phyloP scores from a whole-genome alignment of 2,888 invertebrate species.

The Dasysyrphus tricinctus region DNA sequence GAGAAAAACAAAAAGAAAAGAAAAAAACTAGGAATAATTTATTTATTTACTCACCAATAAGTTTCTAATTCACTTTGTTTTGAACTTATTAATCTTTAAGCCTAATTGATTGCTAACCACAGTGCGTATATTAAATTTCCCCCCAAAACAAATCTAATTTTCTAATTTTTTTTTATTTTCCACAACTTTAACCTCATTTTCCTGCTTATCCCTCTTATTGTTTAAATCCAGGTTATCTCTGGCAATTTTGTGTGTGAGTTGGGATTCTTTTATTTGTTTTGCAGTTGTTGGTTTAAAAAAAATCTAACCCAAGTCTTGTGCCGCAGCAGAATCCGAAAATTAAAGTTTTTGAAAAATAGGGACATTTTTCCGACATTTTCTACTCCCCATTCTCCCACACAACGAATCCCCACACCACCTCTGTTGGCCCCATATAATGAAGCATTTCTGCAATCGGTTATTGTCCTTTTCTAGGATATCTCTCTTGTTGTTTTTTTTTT shows the following conservation, averaged over 20 bases:
- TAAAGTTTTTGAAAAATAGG: slow-evolving; percentile 58
- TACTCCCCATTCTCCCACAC: background rate
- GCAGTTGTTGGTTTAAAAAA: slow-evolving; percentile 8
- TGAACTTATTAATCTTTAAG: background rate
- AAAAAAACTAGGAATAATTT: background rate
- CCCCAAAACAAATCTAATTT: background rate
- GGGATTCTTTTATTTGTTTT: slow-evolving; percentile 23
- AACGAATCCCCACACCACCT: background rate
- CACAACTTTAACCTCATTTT: slow-evolving; percentile 15
- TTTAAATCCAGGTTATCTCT: slow-evolving; percentile 19
- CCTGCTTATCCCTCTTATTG: slow-evolving; percentile 9
- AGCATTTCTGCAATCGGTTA: slow-evolving; percentile 65
- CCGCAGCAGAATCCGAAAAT: slow-evolving; percentile 42
- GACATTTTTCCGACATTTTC: slow-evolving; percentile 38
- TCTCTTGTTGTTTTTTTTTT: background rate
- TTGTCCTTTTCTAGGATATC: slow-evolving; percentile 62
- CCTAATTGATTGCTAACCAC: background rate
- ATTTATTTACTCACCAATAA: background rate
- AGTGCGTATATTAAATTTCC: background rate
- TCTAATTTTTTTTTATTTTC: slow-evolving; percentile 2
- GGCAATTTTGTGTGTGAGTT: background rate
- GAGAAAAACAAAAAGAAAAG: no score
- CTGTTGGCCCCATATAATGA: slow-evolving; percentile 53
- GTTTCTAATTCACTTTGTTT: background rate
- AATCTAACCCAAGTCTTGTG: slow-evolving; percentile 45